phyloP scores from a whole-genome alignment of 2,888 invertebrate species.

The Trissolcus japonicus region DNA sequence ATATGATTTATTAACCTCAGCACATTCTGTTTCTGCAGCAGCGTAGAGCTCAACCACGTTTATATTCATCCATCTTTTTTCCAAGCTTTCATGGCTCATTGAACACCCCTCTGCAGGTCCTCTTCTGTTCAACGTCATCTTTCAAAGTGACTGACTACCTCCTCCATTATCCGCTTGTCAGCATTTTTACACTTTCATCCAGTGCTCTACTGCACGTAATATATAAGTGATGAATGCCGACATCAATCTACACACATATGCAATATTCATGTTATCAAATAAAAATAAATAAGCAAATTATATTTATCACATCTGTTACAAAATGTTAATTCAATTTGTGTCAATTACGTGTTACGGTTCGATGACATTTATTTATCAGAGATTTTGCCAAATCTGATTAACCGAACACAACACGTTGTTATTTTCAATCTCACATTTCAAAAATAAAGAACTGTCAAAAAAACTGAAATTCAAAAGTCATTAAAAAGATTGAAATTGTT shows the following conservation, averaged over 20 bases:
- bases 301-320: conserved; percentile 19
- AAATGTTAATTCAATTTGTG: neutral
- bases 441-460: no score
- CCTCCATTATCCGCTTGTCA: conserved; percentile 77
- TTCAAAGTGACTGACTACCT: conserved; percentile 76
- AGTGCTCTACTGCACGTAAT: conserved; percentile 63
- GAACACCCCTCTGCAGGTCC: conserved; percentile 63
- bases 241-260: conserved; percentile 44
- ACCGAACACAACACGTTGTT: no score
- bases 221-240: conserved; percentile 53
- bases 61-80: conserved; percentile 76
- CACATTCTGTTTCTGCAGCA: conserved; percentile 74
- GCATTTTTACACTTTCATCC: conserved; percentile 76
- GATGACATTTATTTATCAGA: no score
- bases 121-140: conserved; percentile 74
- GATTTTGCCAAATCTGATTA: no score
- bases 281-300: conserved; percentile 47
- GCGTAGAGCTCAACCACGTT: conserved; percentile 73
- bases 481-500: no score
- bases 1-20: conserved; percentile 75
- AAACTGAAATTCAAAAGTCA: no score
- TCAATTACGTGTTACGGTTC: no score
- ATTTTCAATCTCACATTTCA: no score
- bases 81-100: conserved; percentile 73
- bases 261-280: conserved; percentile 45